These are phyloP conservation scores for Nephrocerus scutellatus DNA, from an alignment of 2,888 invertebrate species.

Conservation along the genomic window DNA sequence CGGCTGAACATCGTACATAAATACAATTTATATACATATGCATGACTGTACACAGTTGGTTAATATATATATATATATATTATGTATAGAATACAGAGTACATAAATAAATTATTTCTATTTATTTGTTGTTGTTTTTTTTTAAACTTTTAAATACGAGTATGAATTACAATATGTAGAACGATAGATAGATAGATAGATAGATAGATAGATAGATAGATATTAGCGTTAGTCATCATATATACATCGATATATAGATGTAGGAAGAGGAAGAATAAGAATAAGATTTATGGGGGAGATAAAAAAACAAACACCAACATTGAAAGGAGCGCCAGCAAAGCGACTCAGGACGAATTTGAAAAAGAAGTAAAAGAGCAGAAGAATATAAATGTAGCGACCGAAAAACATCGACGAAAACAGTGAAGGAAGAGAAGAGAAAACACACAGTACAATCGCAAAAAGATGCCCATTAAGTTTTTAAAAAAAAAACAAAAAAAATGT, in stretches of 20 bases:
- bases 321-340: no score
- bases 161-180: not conserved
- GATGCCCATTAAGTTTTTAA: no score
- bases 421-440: slow-evolving; percentile 1
- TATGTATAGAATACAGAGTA: no score
- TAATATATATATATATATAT: slow-evolving; percentile 7
- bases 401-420: not conserved
- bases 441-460: slow-evolving; percentile 7
- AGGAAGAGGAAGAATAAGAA: no score
- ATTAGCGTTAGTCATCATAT: not conserved
- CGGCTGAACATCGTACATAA: slow-evolving; percentile 4
- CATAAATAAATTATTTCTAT: no score
- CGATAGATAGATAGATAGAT: no score
- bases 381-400: not conserved
- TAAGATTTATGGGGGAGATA: no score
- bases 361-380: not conserved
- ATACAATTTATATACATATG: not conserved
- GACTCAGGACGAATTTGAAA: no score
- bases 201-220: not conserved
- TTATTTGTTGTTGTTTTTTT: no score
- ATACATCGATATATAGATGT: not conserved
- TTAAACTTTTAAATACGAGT: not conserved
- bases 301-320: no score
- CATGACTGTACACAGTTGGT: not conserved
- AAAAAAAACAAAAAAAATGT: no score